phyloP scores from a whole-genome alignment of 1,140 invertebrate genomes.

The Drusus annulatus region DNA sequence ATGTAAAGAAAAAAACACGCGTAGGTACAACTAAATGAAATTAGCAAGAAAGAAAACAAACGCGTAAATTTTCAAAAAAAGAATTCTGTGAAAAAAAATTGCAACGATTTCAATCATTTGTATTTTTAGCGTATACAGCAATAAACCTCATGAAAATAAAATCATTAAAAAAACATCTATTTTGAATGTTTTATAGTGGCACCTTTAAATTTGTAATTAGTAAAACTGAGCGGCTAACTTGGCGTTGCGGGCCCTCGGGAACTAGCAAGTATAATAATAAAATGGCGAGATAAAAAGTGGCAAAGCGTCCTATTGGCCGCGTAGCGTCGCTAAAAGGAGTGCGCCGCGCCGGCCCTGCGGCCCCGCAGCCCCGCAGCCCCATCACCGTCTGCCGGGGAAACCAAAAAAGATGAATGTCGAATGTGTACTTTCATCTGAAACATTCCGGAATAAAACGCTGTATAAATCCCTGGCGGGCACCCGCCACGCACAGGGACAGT shows the following conservation, averaged over 20 bases:
- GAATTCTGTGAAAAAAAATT: no score
- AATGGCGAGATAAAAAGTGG: constrained; percentile 17
- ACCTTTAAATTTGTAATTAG: neutral
- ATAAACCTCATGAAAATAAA: no score
- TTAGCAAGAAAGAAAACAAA: no score
- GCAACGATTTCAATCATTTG: no score
- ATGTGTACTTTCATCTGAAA: constrained; percentile 29
- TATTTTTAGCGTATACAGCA: no score
- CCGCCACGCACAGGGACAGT: neutral
- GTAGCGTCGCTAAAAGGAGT: neutral
- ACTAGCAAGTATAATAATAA: constrained; percentile 22
- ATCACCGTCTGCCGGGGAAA: neutral
- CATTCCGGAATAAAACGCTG: constrained; percentile 13
- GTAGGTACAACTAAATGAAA: no score
- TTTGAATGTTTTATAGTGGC: no score
- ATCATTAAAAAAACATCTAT: no score
- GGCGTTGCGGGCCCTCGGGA: neutral
- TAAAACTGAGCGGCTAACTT: neutral
- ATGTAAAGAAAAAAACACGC: no score
- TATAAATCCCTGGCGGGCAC: neutral
- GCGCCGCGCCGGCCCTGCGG: neutral
- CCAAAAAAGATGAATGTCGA: constrained; percentile 36
- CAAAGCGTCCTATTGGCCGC: neutral
- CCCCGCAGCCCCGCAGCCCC: no score
- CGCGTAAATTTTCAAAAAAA: no score